These are phyloP conservation scores for Priocnemis perturbator DNA, from an alignment of 2,888 invertebrate species.

Conservation along the genomic window DNA sequence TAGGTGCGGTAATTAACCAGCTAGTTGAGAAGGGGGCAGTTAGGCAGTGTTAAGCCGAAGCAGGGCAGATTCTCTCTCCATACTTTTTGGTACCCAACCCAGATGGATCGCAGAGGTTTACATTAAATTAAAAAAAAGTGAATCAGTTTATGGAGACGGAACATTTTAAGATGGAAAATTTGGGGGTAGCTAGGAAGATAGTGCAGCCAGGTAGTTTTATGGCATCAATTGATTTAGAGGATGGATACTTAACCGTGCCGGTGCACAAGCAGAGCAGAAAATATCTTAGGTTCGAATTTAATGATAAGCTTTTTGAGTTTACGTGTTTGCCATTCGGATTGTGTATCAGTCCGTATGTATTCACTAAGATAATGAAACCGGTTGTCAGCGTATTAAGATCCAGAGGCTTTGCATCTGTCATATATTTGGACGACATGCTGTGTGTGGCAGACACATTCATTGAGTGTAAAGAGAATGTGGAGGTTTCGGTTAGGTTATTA, in stretches of 20 bases:
- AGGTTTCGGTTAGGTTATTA: constrained; percentile 6
- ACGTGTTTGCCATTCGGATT: constrained; percentile 45
- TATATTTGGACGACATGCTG: constrained; percentile 36
- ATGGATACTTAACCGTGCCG: constrained; percentile 23
- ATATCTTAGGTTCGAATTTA: constrained; percentile 42
- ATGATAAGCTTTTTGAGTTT: constrained; percentile 37
- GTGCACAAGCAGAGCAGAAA: constrained; percentile 36
- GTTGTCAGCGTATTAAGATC: constrained; percentile 19
- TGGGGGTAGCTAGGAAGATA: not conserved
- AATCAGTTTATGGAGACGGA: not conserved
- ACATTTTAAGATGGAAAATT: constrained; percentile 15
- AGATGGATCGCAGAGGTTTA: too few relatives aligned
- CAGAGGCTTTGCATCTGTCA: constrained; percentile 20
- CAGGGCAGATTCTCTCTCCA: too few relatives aligned
- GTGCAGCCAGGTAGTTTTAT: not conserved
- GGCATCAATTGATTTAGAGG: constrained; percentile 26
- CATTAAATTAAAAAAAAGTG: too few relatives aligned
- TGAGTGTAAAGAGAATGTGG: constrained; percentile 8
- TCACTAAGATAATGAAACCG: constrained; percentile 44
- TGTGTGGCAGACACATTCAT: constrained; percentile 18
- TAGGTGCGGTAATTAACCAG: too few relatives aligned
- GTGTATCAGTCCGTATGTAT: constrained; percentile 31
- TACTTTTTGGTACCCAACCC: too few relatives aligned
- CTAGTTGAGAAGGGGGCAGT: too few relatives aligned
- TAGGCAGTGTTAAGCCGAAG: too few relatives aligned